Percentiles rank a stretch among this genome's conserved stretches.
phyloP scores from a whole-genome alignment of 2,888 invertebrate genomes.

The Coelopa pilipes region DNA sequence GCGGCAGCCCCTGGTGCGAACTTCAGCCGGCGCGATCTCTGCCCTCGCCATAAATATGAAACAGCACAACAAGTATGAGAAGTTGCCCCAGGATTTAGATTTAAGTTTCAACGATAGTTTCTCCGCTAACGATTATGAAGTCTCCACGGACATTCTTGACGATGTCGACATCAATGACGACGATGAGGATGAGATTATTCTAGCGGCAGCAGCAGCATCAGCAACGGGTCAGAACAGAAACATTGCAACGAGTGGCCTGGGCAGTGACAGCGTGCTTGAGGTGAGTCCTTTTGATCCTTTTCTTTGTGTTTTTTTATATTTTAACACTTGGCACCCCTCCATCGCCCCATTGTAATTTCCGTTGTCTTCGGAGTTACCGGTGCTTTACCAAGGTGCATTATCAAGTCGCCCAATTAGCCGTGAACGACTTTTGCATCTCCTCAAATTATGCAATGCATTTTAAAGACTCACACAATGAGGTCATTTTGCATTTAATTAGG shows the following conservation, averaged over 20 bases:
- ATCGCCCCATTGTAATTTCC: no score
- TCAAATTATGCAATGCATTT: no score
- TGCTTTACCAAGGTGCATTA: no score
- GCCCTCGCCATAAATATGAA: slow-evolving; percentile 53
- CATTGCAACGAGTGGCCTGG: slow-evolving; percentile 60
- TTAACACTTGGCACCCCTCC: no score
- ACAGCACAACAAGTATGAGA: slow-evolving; percentile 65
- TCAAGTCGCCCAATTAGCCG: no score
- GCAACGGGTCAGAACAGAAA: slow-evolving; percentile 40
- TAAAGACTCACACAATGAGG: no score
- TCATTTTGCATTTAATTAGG: no score
- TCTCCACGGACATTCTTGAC: slow-evolving; percentile 38
- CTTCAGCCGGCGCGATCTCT: no score
- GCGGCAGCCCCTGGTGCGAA: no score
- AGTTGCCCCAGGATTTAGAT: slow-evolving; percentile 66
- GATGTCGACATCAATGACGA: slow-evolving; percentile 52
- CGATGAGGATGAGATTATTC: slow-evolving; percentile 60
- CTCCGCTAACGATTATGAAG: slow-evolving; percentile 43
- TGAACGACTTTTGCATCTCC: no score
- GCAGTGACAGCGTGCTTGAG: slow-evolving; percentile 62
- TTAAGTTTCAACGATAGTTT: slow-evolving; percentile 61
- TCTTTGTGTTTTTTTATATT: no score
- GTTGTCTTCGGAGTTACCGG: no score
- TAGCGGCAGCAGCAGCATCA: slow-evolving; percentile 51
- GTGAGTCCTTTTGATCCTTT: slow-evolving; percentile 50